Base-by-base conservation (phyloP, 2,797 vertebrate genomes). In the Amphiprion clarkii region DNA sequence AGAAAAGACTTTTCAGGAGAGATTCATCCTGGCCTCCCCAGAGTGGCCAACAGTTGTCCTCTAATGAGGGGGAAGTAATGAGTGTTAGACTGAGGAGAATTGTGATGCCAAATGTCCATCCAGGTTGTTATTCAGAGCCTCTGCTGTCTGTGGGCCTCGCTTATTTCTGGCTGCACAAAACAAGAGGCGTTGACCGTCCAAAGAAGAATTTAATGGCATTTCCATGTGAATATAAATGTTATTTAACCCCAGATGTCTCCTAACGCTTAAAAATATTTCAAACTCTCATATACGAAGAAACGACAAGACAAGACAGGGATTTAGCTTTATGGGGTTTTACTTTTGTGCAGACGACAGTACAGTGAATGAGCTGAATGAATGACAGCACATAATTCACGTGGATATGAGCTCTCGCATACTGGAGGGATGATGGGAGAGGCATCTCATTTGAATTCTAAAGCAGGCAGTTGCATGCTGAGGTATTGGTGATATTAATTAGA, bases 41-140 rank as follows among this genome's bases (percentile, higher is more conserved):
- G 71, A 79, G n/a, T 74, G 83, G 83, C 87, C 87, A 90, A 90
- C 92, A 93, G 91, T 94, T 88, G 87, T 89, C 59, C 81, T 91
- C 89, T 94, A 95, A 95, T 95, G 94, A 94, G 88, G 91, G 91
- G 93, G 93, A 95, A 95, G 89, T 95, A 94, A 95, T 93, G 82
- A 69, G 88, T 83, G 80, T 92, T 86, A 81, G 87, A 82, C 88
- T 74, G 84, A 72, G 81, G 88, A 90, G 89, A 89, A 93, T 90
- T 90, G 89, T 87, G 88, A 92, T 90, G 90, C 92, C 92, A 92
- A 94, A 93, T 93, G 91, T 94, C 83, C 74, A 1, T 91, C 90
- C 80, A 90, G 88, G 92, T 94, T 95, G 92, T 94, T 94, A 92
- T 94, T 94, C 91, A 94, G 87, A 84, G 67, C 81, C 84, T 16